A percentile compares a stretch with the other conserved stretches of the same genome.
Evolutionary conservation across 2,888 invertebrate species (phyloP).

Genomic region (Pocota personata): DNA sequence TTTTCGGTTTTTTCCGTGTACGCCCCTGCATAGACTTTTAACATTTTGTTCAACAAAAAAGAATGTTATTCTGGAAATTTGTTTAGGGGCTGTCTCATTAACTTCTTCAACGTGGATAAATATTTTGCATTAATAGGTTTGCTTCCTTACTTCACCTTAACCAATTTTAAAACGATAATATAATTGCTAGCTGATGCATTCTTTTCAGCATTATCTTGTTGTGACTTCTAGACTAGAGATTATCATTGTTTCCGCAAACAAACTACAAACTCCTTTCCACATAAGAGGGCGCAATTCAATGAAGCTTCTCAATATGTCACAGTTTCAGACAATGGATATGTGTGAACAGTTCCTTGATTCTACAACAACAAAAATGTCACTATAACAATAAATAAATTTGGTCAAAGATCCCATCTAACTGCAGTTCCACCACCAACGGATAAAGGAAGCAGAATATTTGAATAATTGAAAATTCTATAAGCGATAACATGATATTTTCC

Average conservation of each 20-base stretch:
- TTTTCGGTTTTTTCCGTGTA: too few species aligned
- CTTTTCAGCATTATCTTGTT: too few species aligned
- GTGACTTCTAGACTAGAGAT: too few species aligned
- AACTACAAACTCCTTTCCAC: neutral
- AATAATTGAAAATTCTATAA: conserved; percentile 65
- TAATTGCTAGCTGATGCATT: too few species aligned
- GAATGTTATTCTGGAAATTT: neutral
- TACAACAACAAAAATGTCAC: conserved; percentile 2
- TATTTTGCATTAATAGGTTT: neutral
- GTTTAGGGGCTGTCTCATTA: too few species aligned
- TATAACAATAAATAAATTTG: neutral
- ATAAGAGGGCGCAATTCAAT: conserved; percentile 11
- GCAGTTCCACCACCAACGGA: neutral
- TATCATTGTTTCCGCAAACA: neutral
- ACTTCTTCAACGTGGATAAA: too few species aligned
- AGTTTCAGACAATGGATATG: neutral
- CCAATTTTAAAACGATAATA: too few species aligned
- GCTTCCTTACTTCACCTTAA: too few species aligned
- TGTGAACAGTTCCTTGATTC: neutral
- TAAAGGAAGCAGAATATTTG: conserved; percentile 20
- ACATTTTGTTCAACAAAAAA: neutral
- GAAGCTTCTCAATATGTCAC: conserved; percentile 34
- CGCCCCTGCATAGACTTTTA: neutral
- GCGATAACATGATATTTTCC: conserved; percentile 49
- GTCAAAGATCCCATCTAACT: neutral